These are phyloP conservation scores for Parasteatoda lunata DNA, from an alignment of 2,888 invertebrate species.

Conservation along the genomic window DNA sequence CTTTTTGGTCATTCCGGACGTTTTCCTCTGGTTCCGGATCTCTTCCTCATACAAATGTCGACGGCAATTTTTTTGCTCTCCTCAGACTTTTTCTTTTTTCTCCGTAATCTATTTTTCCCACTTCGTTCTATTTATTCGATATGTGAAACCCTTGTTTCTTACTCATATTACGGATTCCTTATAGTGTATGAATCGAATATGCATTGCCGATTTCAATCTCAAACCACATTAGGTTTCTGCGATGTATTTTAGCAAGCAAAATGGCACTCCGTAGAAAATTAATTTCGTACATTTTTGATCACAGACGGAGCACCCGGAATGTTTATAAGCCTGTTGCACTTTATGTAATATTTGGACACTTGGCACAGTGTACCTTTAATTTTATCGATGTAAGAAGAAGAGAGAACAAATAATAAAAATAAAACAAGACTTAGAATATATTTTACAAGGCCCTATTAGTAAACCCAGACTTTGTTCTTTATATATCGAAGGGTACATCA, in stretches of 20 bases:
- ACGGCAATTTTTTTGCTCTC: slow-evolving; percentile 12
- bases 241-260: background rate
- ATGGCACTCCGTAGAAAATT: background rate
- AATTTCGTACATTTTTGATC: too few relatives aligned
- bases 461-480: too few relatives aligned
- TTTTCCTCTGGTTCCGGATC: slow-evolving; percentile 9
- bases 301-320: too few relatives aligned
- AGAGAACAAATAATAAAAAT: too few relatives aligned
- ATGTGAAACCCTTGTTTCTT: background rate
- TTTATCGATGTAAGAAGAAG: too few relatives aligned
- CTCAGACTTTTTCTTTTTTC: background rate
- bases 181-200: background rate
- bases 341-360: too few relatives aligned
- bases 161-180: background rate
- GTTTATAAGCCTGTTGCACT: too few relatives aligned
- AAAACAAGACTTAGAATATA: too few relatives aligned
- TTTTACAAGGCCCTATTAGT: too few relatives aligned
- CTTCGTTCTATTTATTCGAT: background rate
- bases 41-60: slow-evolving; percentile 57
- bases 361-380: too few relatives aligned
- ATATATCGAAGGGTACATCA: too few relatives aligned
- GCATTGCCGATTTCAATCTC: background rate
- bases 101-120: background rate
- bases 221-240: background rate
- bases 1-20: slow-evolving; percentile 63